Percentiles rank a stretch among this genome's conserved stretches.
Conservation (phyloP, 2,888 invertebrate genomes). For the Agonopterix alstromeriana region DNA sequence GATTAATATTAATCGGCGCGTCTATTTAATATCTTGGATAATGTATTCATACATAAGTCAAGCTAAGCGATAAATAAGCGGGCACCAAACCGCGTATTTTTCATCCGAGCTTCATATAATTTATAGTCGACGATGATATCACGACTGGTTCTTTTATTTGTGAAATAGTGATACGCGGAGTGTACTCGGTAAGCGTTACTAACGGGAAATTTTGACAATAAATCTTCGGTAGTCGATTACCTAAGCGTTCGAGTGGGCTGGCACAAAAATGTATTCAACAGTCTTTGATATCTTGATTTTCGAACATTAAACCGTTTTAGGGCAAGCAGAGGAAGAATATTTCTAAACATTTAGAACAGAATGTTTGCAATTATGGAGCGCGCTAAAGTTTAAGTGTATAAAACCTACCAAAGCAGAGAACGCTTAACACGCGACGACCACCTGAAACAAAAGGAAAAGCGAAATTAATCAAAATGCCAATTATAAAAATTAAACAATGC, state of each 20-base stretch:
- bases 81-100: constrained; percentile 69
- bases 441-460: constrained; percentile 78
- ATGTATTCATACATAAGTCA: constrained; percentile 61
- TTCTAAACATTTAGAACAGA: neutral
- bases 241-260: constrained; percentile 71
- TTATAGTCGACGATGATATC: constrained; percentile 74
- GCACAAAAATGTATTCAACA: constrained; percentile 67
- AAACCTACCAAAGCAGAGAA: constrained; percentile 61
- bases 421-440: constrained; percentile 61
- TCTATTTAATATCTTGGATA: constrained; percentile 48
- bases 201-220: constrained; percentile 75
- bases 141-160: constrained; percentile 76
- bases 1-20: constrained; percentile 36
- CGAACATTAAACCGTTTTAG: constrained; percentile 42
- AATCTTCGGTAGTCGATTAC: constrained; percentile 73
- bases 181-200: constrained; percentile 74
- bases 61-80: constrained; percentile 66
- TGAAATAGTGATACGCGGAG: constrained; percentile 75
- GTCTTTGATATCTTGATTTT: constrained; percentile 68
- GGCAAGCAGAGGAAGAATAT: constrained; percentile 24
- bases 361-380: constrained; percentile 23
- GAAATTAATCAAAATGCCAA: constrained; percentile 75
- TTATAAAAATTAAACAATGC: constrained; percentile 46
- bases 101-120: constrained; percentile 70
- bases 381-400: constrained; percentile 32